Evolutionary conservation across 2,797 vertebrate species (phyloP), one percentile per base, ranked within the genome.

Genomic region (Melanotaenia boesemani): DNA sequence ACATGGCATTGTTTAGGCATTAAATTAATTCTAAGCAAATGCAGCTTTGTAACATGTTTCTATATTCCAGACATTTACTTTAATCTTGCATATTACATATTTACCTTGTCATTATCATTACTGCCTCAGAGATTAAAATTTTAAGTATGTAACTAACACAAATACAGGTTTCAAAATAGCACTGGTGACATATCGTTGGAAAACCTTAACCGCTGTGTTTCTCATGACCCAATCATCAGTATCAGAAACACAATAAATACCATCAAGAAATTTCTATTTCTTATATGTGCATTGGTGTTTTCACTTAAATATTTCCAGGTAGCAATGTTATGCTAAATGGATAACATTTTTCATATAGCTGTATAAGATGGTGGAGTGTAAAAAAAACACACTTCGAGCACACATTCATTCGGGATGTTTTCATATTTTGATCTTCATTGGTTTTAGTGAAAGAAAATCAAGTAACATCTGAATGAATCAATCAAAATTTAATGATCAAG

Each of bases 381-480:
- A 46, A 36, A 37, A 10, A 37, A 63, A 56, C 11, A 18, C 13
- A n/a, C 44, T 20, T 7, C 16, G 0, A 18, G 18, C 5, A 16
- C 20, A 54, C 22, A 34, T 46, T 16, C 4, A 4, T 54, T 36
- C 46, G 22, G 22, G 52, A 65, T 46, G 34, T 59, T 20, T 55
- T 44, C 15, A 58, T 24, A 66, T 66, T 28, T 70, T 62, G 46
- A 6, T 18, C 2, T 18, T 63, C 66, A 71, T 62, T 28, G 13
- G 15, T 28, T 56, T 76, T 24, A 68, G 13, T 39, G 12, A 41
- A 34, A 41, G 37, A n/a, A 48, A 20, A 16, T 20, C 28, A 9
- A 11, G n/a, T 73, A 15, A 69, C 28, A 54, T 75, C 41, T 57
- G 34, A 72, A 48, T 52, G 20, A 79, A 41, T 50, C 30, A 58